Percentiles rank a stretch among this genome's conserved stretches.
These are phyloP conservation scores for Aquatica leii DNA, from an alignment of 2,888 invertebrate genomes.

Conservation along the genomic window DNA sequence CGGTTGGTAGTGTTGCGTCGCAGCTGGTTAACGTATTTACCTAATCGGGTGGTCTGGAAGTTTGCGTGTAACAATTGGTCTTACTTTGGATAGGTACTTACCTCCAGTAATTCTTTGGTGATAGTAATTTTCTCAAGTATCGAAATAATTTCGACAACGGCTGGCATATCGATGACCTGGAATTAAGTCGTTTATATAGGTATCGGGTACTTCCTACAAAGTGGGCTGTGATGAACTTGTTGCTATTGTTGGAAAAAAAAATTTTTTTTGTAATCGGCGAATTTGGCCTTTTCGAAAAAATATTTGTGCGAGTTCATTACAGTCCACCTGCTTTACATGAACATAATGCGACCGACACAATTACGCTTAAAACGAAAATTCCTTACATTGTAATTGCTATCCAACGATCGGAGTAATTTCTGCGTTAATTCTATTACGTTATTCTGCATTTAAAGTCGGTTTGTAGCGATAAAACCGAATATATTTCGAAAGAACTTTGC, in stretches of 20 bases:
- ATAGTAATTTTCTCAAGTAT: slow-evolving; percentile 90
- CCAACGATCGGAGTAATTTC: slow-evolving; percentile 95
- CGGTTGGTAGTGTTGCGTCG: slow-evolving; percentile 87
- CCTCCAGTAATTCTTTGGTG: slow-evolving; percentile 91
- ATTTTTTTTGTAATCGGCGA: not conserved
- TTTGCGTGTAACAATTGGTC: not conserved
- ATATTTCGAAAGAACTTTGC: slow-evolving; percentile 60
- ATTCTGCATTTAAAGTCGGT: slow-evolving; percentile 78
- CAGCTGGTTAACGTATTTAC: slow-evolving; percentile 91
- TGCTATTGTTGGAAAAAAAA: not conserved
- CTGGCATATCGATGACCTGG: slow-evolving; percentile 93
- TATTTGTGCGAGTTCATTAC: slow-evolving; percentile 43
- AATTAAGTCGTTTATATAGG: slow-evolving; percentile 41
- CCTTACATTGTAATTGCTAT: slow-evolving; percentile 98
- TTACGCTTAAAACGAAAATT: slow-evolving; percentile 45
- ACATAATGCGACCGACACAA: slow-evolving; percentile 23
- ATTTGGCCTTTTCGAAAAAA: slow-evolving; percentile 6
- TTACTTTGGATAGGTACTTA: slow-evolving; percentile 52
- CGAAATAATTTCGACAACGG: slow-evolving; percentile 92
- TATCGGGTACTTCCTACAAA: not conserved
- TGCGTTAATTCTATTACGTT: slow-evolving; percentile 91
- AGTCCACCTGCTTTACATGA: slow-evolving; percentile 54
- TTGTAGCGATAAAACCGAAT: slow-evolving; percentile 61
- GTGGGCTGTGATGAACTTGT: too few species aligned
- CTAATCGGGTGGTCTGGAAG: slow-evolving; percentile 88